Percentiles rank a stretch among this genome's conserved stretches.
These are phyloP conservation scores for Cryptops parisi DNA, from an alignment of 2,888 invertebrate species.

Conservation along the genomic window DNA sequence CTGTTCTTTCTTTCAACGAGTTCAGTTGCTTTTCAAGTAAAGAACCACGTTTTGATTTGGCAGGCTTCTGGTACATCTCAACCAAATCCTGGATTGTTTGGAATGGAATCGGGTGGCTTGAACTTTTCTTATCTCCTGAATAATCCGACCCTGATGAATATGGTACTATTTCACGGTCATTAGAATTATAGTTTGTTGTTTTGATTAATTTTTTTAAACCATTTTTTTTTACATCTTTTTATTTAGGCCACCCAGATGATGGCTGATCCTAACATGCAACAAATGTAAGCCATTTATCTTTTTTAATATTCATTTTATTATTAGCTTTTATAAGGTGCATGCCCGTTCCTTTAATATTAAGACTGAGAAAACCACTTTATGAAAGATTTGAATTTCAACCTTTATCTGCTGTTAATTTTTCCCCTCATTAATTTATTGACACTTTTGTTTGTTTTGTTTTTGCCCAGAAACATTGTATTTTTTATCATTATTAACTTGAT, in stretches of 20 bases:
- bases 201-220: neutral
- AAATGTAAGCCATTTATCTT: conserved; percentile 36
- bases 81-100: conserved; percentile 4
- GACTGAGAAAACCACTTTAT: no score
- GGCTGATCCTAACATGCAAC: conserved; percentile 67
- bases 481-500: no score
- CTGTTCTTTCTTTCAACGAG: no score
- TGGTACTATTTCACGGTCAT: conserved; percentile 33
- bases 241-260: conserved; percentile 58
- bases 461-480: no score
- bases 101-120: conserved; percentile 26
- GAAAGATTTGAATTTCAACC: conserved; percentile 13
- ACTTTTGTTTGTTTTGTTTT: no score
- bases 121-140: conserved; percentile 53
- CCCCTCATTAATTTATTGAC: neutral
- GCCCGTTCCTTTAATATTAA: no score
- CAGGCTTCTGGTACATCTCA: neutral
- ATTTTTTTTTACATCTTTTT: conserved; percentile 2
- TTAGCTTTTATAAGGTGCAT: no score
- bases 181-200: neutral
- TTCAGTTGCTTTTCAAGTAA: no score
- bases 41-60: no score
- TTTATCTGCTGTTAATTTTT: neutral
- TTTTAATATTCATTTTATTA: no score
- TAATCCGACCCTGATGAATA: conserved; percentile 66